Percentiles rank a stretch among this genome's conserved stretches.
These are phyloP conservation scores for Nylanderia fulva DNA, from an alignment of 1,140 invertebrate genomes.

Conservation along the genomic window DNA sequence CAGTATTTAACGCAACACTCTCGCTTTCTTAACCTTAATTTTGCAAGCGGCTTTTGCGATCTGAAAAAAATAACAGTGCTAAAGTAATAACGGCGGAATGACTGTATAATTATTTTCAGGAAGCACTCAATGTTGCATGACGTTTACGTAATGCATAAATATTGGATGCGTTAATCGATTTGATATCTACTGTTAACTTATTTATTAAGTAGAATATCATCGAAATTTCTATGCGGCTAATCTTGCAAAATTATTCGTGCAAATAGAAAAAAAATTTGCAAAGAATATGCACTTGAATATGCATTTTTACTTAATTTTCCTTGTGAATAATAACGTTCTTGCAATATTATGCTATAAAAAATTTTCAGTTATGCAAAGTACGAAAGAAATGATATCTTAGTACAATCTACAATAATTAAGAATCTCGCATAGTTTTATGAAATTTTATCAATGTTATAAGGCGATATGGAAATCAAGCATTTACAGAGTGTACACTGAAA, in stretches of 20 bases:
- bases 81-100: neutral
- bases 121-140: conserved; percentile 34
- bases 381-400: neutral
- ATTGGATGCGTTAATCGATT: conserved; percentile 40
- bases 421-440: too few species aligned
- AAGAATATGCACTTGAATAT: neutral
- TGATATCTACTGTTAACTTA: neutral
- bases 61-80: conserved; percentile 32
- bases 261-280: neutral
- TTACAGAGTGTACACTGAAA: too few species aligned
- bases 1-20: conserved; percentile 26
- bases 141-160: conserved; percentile 33
- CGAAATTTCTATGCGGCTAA: neutral
- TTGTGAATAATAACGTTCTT: neutral
- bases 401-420: neutral
- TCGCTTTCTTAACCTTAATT: conserved; percentile 41
- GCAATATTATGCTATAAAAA: too few species aligned
- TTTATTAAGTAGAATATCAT: conserved; percentile 28
- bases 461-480: neutral
- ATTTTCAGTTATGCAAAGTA: neutral
- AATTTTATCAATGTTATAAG: too few species aligned
- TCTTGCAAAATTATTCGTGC: conserved; percentile 26
- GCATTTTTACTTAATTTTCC: neutral
- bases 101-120: conserved; percentile 21
- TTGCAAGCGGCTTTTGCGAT: conserved; percentile 22